These are phyloP conservation scores for Ceratotherium simum DNA, from an alignment of 2,113 vertebrate genomes.

Conservation along the genomic window DNA sequence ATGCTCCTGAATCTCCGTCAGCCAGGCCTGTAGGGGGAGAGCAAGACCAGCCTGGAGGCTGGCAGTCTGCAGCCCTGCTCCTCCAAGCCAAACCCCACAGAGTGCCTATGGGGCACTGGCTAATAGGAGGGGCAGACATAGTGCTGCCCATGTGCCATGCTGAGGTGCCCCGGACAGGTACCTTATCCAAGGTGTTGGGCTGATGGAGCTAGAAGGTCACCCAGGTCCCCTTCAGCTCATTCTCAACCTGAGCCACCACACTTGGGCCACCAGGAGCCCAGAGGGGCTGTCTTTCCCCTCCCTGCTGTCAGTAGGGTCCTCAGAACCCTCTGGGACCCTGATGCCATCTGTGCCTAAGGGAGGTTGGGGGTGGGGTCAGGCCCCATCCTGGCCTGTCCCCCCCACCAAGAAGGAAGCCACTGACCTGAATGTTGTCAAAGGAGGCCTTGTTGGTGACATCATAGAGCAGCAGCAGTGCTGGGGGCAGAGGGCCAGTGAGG, in stretches of 20 bases:
- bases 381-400: background rate
- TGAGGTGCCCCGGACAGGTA: background rate
- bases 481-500: conserved; percentile 33
- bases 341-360: background rate
- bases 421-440: conserved; percentile 96
- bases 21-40: conserved; percentile 91
- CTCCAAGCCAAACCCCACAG: background rate
- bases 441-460: conserved; percentile 96
- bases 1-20: conserved; percentile 95
- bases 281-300: too few species aligned
- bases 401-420: background rate
- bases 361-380: background rate
- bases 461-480: conserved; percentile 93
- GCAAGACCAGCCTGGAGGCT: conserved; percentile 11
- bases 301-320: background rate
- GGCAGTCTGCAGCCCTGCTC: background rate
- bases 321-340: background rate
- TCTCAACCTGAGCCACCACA: background rate
- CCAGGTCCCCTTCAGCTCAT: background rate
- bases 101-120: background rate
- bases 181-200: background rate
- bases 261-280: background rate
- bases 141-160: background rate
- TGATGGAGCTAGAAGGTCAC: background rate
- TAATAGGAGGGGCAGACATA: background rate